Conservation (phyloP, 2,888 invertebrate genomes). For the Patella caerulea region DNA sequence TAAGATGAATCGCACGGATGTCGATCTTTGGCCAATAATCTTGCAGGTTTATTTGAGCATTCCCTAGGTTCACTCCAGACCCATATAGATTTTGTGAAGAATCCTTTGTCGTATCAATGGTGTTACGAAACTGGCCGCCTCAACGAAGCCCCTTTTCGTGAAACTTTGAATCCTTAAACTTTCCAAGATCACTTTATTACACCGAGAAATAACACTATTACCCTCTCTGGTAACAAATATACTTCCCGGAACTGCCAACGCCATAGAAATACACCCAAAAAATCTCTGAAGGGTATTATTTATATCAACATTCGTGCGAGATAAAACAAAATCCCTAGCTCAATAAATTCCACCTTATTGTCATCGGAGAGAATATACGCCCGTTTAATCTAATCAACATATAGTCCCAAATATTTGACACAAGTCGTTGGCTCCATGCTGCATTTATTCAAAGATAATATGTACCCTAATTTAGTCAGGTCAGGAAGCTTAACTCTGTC, state of each 20-base stretch:
- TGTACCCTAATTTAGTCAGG: not conserved
- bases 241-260: not conserved
- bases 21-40: not conserved
- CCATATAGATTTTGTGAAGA: too few species aligned
- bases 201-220: not conserved
- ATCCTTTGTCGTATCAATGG: too few species aligned
- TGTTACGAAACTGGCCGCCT: too few species aligned
- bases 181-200: not conserved
- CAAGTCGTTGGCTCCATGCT: not conserved
- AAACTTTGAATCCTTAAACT: too few species aligned
- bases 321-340: not conserved
- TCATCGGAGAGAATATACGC: not conserved
- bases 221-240: not conserved
- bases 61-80: too few species aligned
- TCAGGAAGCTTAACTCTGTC: not conserved
- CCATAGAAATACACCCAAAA: not conserved
- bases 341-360: not conserved
- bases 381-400: not conserved
- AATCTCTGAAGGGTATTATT: not conserved
- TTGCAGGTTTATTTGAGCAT: too few species aligned
- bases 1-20: not conserved
- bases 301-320: not conserved
- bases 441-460: not conserved
- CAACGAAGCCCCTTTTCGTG: too few species aligned
- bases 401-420: not conserved